phyloP scores from a whole-genome alignment of 2,113 vertebrate species.

The Silurus meridionalis region DNA sequence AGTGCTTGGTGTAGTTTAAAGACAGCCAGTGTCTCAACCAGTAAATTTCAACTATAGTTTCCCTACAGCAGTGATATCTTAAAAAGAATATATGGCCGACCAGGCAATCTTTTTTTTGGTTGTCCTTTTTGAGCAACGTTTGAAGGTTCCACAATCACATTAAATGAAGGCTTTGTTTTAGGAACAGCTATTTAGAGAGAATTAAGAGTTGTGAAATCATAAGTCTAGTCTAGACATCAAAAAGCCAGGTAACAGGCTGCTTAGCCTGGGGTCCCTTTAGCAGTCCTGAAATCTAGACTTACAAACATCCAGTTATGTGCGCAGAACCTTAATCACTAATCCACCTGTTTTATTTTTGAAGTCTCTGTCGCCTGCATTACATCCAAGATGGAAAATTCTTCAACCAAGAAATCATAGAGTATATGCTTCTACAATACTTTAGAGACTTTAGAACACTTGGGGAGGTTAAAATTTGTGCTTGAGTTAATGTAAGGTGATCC shows the following conservation, averaged over 20 bases:
- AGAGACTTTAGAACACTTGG: neutral
- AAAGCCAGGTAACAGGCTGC: neutral
- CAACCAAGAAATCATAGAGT: neutral
- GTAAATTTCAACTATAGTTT: neutral
- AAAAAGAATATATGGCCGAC: neutral
- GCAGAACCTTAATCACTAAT: constrained; percentile 8
- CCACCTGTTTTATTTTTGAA: constrained; percentile 14
- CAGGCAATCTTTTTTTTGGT: neutral
- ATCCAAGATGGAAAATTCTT: constrained; percentile 14
- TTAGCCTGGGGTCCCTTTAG: neutral
- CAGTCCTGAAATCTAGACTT: neutral
- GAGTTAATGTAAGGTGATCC: neutral
- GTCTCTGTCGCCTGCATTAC: neutral
- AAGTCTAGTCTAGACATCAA: neutral
- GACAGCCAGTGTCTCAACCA: neutral
- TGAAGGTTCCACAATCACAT: neutral
- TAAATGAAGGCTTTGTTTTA: neutral
- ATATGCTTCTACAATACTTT: neutral
- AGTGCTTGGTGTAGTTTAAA: neutral
- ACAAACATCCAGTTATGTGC: neutral
- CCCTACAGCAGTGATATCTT: neutral
- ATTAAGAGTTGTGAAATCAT: neutral
- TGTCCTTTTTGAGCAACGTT: neutral
- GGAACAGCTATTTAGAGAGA: neutral
- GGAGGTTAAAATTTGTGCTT: neutral